Base-by-base conservation (phyloP, 2,113 vertebrate genomes). In the Prinia subflava region DNA sequence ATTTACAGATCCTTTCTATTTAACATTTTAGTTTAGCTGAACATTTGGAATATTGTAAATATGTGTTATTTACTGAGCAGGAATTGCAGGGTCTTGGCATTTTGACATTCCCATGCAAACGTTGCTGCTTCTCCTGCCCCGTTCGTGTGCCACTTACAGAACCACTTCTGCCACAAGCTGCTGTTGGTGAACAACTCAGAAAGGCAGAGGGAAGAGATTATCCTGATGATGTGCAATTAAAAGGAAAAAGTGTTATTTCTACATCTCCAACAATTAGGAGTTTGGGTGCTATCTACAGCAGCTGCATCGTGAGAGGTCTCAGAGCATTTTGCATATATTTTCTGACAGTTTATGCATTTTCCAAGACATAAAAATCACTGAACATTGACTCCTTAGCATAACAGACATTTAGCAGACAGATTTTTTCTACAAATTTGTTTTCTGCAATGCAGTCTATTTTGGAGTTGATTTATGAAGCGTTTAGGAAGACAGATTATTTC, bases 371-470 rank as follows among this genome's bases (percentile, higher is more conserved):
- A 91, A 80, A 89, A 91, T 30, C 90, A 63, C 65, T 83, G 88
- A 96, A 90, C 53, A n/a, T 73, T 90, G 52, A 59, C 53, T 78
- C 33, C 77, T 95, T 94, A 90, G 94, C 62, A 63, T 94, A 96
- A 90, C 56, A 94, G 92, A 73, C 74, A 87, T 91, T 95, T 95
- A 94, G 74, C 39, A 95, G 92, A 94, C 76, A 62, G 53, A 33
- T 80, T 92, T 77, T 85, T 85, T 89, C 69, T 73, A 86, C 2
- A 49, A 4, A 69, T 87, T 35, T 87, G 52, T 94, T 96, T 95
- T 65, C 57, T 91, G 63, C 89, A 73, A 5, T 68, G 91, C 57
- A 73, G 64, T 91, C 37, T 98, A 57, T 96, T 97, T 96, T 93
- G 69, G 42, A 9, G 28, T 18, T 83, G 92, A 92, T 94, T 16